phyloP scores from a whole-genome alignment of 2,797 vertebrate genomes.

The Coilia nasus region DNA sequence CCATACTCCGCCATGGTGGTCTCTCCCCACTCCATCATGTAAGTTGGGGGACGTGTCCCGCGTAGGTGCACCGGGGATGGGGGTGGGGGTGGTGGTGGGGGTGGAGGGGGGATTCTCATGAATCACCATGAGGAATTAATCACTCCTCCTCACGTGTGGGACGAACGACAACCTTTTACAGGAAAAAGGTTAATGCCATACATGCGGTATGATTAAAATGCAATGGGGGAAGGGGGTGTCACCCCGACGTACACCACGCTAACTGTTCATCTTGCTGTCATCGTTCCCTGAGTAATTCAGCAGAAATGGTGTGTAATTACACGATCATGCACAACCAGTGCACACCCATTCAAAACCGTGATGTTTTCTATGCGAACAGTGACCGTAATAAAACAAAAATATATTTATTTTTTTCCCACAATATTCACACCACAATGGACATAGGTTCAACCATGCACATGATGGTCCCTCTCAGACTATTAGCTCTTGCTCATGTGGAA shows the following conservation, averaged over 20 bases:
- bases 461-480: slow-evolving; percentile 49
- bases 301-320: slow-evolving; percentile 5
- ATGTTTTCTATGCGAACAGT: not conserved
- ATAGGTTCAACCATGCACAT: slow-evolving; percentile 45
- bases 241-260: not conserved
- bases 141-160: slow-evolving; percentile 57
- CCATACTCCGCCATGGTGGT: slow-evolving; percentile 44
- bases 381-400: not conserved
- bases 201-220: slow-evolving; percentile 65
- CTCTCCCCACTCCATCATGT: slow-evolving; percentile 56
- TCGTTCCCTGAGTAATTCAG: not conserved
- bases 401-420: too few relatives aligned
- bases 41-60: slow-evolving; percentile 52
- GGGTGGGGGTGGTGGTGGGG: too few relatives aligned
- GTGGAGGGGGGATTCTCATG: slow-evolving; percentile 25
- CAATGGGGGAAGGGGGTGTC: slow-evolving; percentile 41
- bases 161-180: slow-evolving; percentile 55
- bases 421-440: not conserved
- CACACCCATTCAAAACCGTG: not conserved
- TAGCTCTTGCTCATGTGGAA: slow-evolving; percentile 56
- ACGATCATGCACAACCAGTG: not conserved
- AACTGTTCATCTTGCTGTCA: slow-evolving; percentile 19
- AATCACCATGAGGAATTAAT: slow-evolving; percentile 54
- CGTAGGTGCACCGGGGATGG: slow-evolving; percentile 29
- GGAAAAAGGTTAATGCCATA: slow-evolving; percentile 70